phyloP scores from a whole-genome alignment of 2,888 invertebrate genomes.

The Alloscopus bannaensis region DNA sequence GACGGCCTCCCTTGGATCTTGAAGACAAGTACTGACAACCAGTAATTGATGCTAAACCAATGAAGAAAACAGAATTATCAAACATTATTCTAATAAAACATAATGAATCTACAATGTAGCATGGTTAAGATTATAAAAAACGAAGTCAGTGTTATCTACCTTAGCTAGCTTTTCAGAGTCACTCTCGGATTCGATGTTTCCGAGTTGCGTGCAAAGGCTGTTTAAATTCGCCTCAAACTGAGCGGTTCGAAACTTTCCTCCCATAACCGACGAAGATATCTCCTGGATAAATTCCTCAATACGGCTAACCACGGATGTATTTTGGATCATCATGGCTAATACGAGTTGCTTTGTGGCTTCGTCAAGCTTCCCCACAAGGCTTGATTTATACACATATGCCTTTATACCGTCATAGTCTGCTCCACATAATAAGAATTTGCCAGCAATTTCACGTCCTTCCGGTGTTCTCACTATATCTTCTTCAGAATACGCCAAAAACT shows the following conservation, averaged over 20 bases:
- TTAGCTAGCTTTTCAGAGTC: neutral
- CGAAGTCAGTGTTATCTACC: no score
- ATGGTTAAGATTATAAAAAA: no score
- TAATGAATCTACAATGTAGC: no score
- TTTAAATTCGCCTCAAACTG: conserved; percentile 28
- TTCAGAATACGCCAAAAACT: conserved; percentile 56
- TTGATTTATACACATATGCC: no score
- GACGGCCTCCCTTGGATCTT: conserved; percentile 45
- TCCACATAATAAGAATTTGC: conserved; percentile 46
- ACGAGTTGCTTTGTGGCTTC: conserved; percentile 31
- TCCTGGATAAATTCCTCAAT: conserved; percentile 28
- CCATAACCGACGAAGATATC: conserved; percentile 42
- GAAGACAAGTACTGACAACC: conserved; percentile 41
- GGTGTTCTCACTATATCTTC: conserved; percentile 47
- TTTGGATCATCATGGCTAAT: conserved; percentile 9
- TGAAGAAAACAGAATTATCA: no score
- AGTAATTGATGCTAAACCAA: conserved; percentile 39
- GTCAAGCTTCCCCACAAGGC: no score
- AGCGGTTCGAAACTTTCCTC: conserved; percentile 8
- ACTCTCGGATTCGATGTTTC: conserved; percentile 53
- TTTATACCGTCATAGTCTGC: conserved; percentile 53
- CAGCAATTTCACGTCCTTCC: conserved; percentile 45
- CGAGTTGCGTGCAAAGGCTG: conserved; percentile 37
- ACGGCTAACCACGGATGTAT: neutral
- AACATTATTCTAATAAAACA: no score